Percentiles rank a stretch among this genome's conserved stretches.
phyloP scores from a whole-genome alignment of 1,140 invertebrate genomes.

The Nasonia giraulti region DNA sequence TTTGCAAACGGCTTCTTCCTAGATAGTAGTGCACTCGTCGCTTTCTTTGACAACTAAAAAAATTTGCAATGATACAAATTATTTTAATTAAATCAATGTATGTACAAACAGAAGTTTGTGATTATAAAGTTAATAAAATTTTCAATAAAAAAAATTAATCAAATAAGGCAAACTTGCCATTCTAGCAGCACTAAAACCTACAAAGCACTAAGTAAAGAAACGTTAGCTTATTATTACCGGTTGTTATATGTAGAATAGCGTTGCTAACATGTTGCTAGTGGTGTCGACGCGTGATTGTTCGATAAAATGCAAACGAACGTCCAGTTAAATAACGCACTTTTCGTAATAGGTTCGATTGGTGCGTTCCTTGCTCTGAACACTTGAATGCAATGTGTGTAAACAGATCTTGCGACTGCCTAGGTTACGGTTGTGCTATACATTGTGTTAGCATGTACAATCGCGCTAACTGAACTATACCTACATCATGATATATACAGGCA shows the following conservation, averaged over 20 bases:
- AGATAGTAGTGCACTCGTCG: constrained; percentile 34
- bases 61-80: constrained; percentile 10
- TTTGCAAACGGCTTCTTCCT: constrained; percentile 81
- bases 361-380: not conserved
- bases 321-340: not conserved
- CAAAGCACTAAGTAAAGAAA: not conserved
- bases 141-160: not conserved
- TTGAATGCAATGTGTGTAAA: not conserved
- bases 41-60: constrained; percentile 59
- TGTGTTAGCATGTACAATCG: too few relatives aligned
- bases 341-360: not conserved
- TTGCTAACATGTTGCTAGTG: constrained; percentile 46
- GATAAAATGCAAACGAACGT: constrained; percentile 9
- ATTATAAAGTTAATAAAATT: not conserved
- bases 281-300: constrained; percentile 39
- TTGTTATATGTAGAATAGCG: constrained; percentile 31
- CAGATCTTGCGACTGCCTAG: not conserved
- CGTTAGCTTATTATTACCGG: constrained; percentile 2
- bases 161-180: constrained; percentile 44
- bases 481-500: too few relatives aligned
- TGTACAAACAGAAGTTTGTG: too few relatives aligned
- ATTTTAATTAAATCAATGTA: not conserved
- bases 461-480: too few relatives aligned
- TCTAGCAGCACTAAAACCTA: constrained; percentile 1
- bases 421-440: not conserved